phyloP scores from a whole-genome alignment of 2,797 vertebrate species.

The Enteromius fasciolatus region DNA sequence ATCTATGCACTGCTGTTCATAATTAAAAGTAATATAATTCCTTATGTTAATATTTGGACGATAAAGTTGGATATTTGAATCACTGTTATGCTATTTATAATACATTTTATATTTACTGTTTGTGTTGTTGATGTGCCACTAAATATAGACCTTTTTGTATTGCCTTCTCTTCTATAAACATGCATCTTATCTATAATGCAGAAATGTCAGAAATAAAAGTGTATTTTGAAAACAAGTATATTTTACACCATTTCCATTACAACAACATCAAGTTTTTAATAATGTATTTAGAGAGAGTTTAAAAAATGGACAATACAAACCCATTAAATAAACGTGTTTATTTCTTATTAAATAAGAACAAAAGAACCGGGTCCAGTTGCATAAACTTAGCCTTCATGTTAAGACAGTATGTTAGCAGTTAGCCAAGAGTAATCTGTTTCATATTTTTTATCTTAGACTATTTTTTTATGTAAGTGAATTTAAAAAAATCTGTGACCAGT shows the following conservation, averaged over 20 bases:
- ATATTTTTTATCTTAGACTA: no score
- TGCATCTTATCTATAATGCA: neutral
- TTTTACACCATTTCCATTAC: neutral
- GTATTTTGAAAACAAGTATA: conserved; percentile 4
- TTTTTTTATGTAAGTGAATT: no score
- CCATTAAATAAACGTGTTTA: neutral
- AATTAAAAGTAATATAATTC: conserved; percentile 24
- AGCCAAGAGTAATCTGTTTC: no score
- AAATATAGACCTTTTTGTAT: conserved; percentile 10
- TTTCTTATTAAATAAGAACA: neutral
- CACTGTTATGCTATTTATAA: conserved; percentile 15
- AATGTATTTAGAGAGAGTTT: neutral
- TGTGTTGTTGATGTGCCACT: neutral
- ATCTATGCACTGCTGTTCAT: conserved; percentile 3
- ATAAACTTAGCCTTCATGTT: no score
- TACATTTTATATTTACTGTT: neutral
- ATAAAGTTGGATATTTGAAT: conserved; percentile 7
- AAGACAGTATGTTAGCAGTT: no score
- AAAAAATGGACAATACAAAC: neutral
- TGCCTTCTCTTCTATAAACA: neutral
- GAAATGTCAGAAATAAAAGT: neutral
- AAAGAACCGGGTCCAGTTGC: neutral
- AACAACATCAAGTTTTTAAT: neutral
- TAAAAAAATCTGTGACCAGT: no score
- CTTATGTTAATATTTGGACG: neutral